These are phyloP conservation scores for Calcarius lapponicus DNA, from an alignment of 2,797 vertebrate genomes.

Conservation along the genomic window DNA sequence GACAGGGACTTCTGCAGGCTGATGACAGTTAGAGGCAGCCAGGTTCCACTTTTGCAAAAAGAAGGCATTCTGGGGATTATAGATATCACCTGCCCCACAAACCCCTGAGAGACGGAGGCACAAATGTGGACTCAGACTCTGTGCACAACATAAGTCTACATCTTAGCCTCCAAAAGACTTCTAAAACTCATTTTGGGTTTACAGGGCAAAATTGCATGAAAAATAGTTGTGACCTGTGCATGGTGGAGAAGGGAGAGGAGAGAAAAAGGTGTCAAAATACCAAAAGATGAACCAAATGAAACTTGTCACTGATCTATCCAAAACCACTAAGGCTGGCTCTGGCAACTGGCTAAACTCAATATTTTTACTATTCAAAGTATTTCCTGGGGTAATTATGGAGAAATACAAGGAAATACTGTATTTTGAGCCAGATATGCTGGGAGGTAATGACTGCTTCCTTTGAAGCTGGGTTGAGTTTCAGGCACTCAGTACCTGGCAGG, in stretches of 20 bases:
- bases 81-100: neutral
- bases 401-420: constrained; percentile 23
- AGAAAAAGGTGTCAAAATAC: neutral
- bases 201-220: neutral
- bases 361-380: constrained; percentile 60
- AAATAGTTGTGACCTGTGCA: rapidly evolving
- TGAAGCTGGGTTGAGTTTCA: constrained; percentile 24
- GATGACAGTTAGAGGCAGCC: neutral
- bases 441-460: constrained; percentile 18
- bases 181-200: neutral
- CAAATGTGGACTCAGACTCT: neutral
- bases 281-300: neutral
- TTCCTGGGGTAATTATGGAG: constrained; percentile 36
- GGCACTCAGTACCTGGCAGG: neutral
- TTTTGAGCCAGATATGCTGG: neutral
- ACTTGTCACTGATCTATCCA: neutral
- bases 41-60: neutral
- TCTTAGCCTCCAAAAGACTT: neutral
- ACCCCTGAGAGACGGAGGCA: neutral
- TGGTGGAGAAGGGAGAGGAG: neutral
- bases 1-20: neutral
- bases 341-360: constrained; percentile 54
- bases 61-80: neutral
- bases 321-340: neutral
- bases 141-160: rapidly evolving